phyloP scores from a whole-genome alignment of 2,113 vertebrate species.

The Prionailurus bengalensis region DNA sequence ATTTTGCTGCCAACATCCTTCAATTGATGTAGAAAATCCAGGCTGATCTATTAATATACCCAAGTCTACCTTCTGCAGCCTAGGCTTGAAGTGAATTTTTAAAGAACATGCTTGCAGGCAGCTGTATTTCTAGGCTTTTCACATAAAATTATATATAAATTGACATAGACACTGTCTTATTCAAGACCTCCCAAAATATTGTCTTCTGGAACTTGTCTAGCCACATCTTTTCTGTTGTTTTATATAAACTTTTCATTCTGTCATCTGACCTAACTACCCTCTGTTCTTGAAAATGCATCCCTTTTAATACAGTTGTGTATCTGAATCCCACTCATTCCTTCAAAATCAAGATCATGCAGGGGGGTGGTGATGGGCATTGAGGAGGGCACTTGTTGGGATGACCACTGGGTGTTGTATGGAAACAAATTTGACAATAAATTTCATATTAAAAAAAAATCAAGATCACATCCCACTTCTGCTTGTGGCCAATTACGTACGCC shows the following conservation, averaged over 20 bases:
- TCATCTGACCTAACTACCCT: not conserved
- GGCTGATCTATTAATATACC: constrained; percentile 74
- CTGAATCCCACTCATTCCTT: not conserved
- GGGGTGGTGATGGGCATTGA: no score
- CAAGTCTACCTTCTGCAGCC: constrained; percentile 48
- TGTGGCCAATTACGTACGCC: not conserved
- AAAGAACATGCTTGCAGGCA: constrained; percentile 36
- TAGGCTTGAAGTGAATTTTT: constrained; percentile 64
- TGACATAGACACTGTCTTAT: not conserved
- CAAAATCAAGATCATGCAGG: not conserved
- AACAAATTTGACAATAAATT: no score
- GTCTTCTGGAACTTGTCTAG: not conserved
- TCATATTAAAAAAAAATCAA: not conserved
- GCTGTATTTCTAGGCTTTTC: constrained; percentile 48
- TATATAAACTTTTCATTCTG: not conserved
- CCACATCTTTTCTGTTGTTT: not conserved
- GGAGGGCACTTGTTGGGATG: no score
- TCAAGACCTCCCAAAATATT: constrained; percentile 20
- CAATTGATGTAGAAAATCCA: constrained; percentile 74
- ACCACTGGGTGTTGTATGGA: no score
- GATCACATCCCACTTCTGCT: not conserved
- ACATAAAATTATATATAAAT: not conserved
- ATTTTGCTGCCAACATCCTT: constrained; percentile 75
- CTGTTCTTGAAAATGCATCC: not conserved
- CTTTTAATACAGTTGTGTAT: not conserved